Conservation (phyloP, 2,797 vertebrate species). For the Peromyscus melanophrys region DNA sequence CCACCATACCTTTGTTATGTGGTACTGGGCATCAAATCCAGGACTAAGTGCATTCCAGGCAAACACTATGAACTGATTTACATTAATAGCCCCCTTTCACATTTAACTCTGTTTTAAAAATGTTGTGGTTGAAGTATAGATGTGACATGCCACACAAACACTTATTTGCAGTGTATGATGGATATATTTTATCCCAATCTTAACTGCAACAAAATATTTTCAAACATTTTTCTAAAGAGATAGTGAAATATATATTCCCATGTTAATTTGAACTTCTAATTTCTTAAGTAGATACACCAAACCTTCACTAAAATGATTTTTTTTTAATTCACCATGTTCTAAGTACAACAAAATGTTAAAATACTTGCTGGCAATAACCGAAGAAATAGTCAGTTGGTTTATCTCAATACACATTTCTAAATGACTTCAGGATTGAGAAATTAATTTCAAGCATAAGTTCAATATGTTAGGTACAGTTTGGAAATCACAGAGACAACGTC, state of each 20-base stretch:
- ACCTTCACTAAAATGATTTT: neutral
- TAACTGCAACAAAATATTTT: neutral
- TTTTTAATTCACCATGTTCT: neutral
- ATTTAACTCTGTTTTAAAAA: neutral
- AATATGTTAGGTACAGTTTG: conserved; percentile 31
- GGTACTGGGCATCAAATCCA: neutral
- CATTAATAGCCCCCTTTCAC: neutral
- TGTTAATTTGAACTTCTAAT: conserved; percentile 11
- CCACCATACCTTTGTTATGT: neutral
- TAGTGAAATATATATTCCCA: neutral
- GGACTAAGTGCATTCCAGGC: too few species aligned
- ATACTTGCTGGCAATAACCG: neutral
- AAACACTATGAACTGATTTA: neutral
- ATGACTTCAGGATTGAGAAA: conserved; percentile 38
- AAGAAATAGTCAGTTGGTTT: conserved; percentile 58
- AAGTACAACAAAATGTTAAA: neutral
- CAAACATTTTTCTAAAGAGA: neutral
- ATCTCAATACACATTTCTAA: conserved; percentile 57
- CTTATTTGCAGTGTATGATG: neutral
- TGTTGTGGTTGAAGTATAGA: neutral
- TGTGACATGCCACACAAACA: neutral
- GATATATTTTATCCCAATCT: neutral
- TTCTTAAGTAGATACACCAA: conserved; percentile 23
- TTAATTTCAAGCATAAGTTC: conserved; percentile 33
- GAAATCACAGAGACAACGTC: conserved; percentile 1